A percentile compares a stretch with the other conserved stretches of the same genome.
Conservation (phyloP, 2,797 vertebrate species). For the Notoglanidium macrostoma region DNA sequence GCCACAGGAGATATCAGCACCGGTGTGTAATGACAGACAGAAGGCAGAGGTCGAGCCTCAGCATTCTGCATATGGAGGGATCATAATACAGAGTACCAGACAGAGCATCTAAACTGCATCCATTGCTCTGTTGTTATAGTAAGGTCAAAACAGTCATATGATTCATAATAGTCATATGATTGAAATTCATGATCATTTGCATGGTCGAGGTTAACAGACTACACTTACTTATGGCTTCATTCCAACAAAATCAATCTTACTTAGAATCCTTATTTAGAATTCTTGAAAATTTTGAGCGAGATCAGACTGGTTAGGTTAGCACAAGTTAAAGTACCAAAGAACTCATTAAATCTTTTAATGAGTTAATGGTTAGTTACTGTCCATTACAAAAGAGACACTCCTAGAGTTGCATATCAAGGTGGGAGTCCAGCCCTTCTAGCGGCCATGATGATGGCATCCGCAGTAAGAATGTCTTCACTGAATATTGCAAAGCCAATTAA, state of each 20-base stretch:
- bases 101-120: conserved; percentile 11
- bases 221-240: neutral
- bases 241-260: neutral
- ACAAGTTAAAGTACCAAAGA: neutral
- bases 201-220: neutral
- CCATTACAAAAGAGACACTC: neutral
- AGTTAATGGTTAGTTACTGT: neutral
- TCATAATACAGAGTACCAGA: conserved; percentile 18
- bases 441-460: neutral
- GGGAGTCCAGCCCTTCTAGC: neutral
- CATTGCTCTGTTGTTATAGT: conserved; percentile 1
- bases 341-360: neutral
- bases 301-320: neutral
- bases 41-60: neutral
- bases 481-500: neutral
- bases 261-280: neutral
- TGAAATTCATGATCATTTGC: neutral
- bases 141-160: neutral
- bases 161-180: neutral
- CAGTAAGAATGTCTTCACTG: neutral
- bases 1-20: conserved; percentile 26
- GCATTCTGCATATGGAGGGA: conserved; percentile 11
- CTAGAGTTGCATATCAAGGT: neutral
- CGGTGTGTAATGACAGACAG: conserved; percentile 21
- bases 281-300: neutral